These are phyloP conservation scores for Amia ocellicauda DNA, from an alignment of 2,113 vertebrate genomes.

Conservation along the genomic window DNA sequence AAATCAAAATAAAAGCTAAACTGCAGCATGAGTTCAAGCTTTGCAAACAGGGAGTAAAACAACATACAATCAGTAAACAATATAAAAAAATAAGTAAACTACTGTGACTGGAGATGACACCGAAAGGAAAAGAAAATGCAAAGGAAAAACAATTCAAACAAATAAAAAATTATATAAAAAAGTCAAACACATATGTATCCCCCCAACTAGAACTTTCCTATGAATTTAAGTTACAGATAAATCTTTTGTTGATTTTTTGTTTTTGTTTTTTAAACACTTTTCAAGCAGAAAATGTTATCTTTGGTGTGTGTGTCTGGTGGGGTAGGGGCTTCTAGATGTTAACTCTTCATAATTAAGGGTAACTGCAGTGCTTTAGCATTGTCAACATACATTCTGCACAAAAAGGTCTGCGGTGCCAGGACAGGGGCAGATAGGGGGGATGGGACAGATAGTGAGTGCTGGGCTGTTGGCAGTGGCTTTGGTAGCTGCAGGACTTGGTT, in stretches of 20 bases:
- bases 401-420: neutral
- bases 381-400: conserved; percentile 21
- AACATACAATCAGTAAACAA: conserved; percentile 41
- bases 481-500: conserved; percentile 56
- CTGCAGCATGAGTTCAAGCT: no score
- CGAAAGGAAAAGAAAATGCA: neutral
- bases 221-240: conserved; percentile 9
- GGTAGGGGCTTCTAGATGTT: conserved; percentile 9
- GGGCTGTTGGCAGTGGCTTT: conserved; percentile 63
- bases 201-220: conserved; percentile 30
- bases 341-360: conserved; percentile 13
- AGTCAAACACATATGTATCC: conserved; percentile 35
- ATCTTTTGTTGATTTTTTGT: no score
- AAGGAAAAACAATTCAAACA: no score
- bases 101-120: conserved; percentile 27
- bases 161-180: conserved; percentile 31
- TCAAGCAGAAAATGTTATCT: no score
- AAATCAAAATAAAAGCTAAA: no score
- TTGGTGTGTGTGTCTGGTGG: conserved; percentile 22
- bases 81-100: conserved; percentile 31
- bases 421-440: neutral
- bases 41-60: no score
- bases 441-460: conserved; percentile 26
- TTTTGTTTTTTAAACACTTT: no score
- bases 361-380: conserved; percentile 8